Evolutionary conservation across 53 echinoderm and acorn worm species (phyloP).

Genomic region (Patiria pectinifera): DNA sequence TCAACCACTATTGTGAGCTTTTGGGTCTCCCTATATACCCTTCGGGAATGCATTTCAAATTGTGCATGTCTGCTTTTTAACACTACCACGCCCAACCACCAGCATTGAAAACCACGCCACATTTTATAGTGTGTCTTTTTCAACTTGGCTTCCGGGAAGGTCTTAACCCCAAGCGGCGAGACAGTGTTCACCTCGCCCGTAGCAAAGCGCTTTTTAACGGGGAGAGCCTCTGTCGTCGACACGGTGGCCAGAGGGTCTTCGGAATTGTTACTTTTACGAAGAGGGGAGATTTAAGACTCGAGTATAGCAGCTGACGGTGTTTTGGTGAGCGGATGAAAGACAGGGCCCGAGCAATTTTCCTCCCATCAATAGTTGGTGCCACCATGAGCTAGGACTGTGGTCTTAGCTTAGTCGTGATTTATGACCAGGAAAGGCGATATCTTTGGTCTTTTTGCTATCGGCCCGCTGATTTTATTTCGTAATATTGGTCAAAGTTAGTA

Average conservation of each 20-base stretch:
- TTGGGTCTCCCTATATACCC: background rate
- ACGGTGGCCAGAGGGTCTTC: slow-evolving; percentile 42
- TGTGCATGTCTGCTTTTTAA: background rate
- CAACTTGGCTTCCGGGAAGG: slow-evolving; percentile 10
- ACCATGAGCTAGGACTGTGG: background rate
- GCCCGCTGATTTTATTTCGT: background rate
- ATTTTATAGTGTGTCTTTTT: background rate
- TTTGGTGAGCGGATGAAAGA: slow-evolving; percentile 58
- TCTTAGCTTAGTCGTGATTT: slow-evolving; percentile 20
- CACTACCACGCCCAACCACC: background rate
- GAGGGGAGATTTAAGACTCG: slow-evolving; percentile 51
- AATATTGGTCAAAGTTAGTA: no score
- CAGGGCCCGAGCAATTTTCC: slow-evolving; percentile 3
- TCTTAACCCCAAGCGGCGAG: slow-evolving; percentile 23
- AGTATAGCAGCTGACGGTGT: slow-evolving; percentile 54
- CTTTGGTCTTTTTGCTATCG: background rate
- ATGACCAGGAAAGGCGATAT: background rate
- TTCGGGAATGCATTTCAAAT: background rate
- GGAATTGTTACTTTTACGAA: slow-evolving; percentile 43
- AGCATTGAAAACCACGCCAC: background rate
- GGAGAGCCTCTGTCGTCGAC: slow-evolving; percentile 55
- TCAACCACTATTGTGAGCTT: background rate
- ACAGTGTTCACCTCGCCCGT: slow-evolving; percentile 34
- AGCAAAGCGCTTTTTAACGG: slow-evolving; percentile 33
- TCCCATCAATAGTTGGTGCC: slow-evolving; percentile 17